Evolutionary conservation across 2,888 invertebrate species (phyloP).

Genomic region (Criorhina ranunculi): DNA sequence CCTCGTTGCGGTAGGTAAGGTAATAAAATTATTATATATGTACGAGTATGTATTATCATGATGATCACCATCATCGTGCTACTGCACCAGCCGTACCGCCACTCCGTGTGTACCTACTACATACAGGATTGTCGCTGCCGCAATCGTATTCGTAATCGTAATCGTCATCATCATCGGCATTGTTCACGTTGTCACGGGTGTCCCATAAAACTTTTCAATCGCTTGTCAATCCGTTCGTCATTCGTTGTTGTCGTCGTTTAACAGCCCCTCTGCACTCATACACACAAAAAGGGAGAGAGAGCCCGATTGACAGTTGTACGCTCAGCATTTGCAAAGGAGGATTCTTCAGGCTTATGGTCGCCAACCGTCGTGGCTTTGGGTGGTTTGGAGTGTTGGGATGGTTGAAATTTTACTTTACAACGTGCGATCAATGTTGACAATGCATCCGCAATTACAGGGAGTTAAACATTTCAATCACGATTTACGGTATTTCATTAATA

Average conservation of each 20-base stretch:
- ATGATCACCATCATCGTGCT: slow-evolving; percentile 65
- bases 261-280: slow-evolving; percentile 3
- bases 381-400: slow-evolving; percentile 47
- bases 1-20: slow-evolving; percentile 75
- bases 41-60: slow-evolving; percentile 68
- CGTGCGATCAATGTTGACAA: slow-evolving; percentile 73
- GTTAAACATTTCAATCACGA: slow-evolving; percentile 77
- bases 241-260: slow-evolving; percentile 27
- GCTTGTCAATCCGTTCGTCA: slow-evolving; percentile 75
- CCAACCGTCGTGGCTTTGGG: slow-evolving; percentile 52
- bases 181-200: slow-evolving; percentile 76
- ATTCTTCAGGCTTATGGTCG: slow-evolving; percentile 36
- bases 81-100: slow-evolving; percentile 22
- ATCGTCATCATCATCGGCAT: slow-evolving; percentile 76
- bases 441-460: slow-evolving; percentile 76
- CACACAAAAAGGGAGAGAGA: slow-evolving; percentile 1
- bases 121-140: slow-evolving; percentile 16
- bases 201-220: slow-evolving; percentile 77
- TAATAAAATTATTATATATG: slow-evolving; percentile 71
- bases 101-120: slow-evolving; percentile 8
- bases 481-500: slow-evolving; percentile 75
- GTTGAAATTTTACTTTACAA: slow-evolving; percentile 63
- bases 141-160: slow-evolving; percentile 62
- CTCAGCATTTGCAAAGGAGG: slow-evolving; percentile 24
- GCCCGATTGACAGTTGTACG: background rate